These are phyloP conservation scores for Drosophila phalerata DNA, from an alignment of 2,888 invertebrate genomes.

Conservation along the genomic window DNA sequence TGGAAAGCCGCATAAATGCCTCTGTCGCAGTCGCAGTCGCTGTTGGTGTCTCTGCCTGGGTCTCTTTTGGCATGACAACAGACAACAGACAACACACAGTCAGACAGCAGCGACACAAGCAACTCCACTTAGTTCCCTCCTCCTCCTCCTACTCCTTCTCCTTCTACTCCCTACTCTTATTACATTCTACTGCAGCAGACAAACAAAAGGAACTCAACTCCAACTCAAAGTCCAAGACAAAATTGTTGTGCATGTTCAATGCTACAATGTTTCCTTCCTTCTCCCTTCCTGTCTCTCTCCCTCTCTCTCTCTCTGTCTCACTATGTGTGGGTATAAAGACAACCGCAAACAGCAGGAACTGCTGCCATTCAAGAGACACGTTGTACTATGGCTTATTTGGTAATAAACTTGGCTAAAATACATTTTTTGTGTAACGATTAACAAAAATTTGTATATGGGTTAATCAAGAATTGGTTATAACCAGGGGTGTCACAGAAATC, in stretches of 20 bases:
- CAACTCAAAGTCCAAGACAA: constrained; percentile 66
- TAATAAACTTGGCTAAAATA: too few species aligned
- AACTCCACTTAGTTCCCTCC: constrained; percentile 59
- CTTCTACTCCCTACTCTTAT: neutral
- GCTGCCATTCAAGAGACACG: too few species aligned
- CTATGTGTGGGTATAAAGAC: neutral
- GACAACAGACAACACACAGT: constrained; percentile 40
- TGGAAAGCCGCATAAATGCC: constrained; percentile 77
- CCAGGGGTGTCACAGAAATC: too few species aligned
- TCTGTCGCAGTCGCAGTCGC: constrained; percentile 16
- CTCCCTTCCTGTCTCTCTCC: neutral
- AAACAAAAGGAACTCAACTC: constrained; percentile 68
- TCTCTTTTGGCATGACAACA: constrained; percentile 58
- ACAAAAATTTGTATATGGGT: too few species aligned
- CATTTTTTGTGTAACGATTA: too few species aligned
- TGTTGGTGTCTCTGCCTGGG: neutral
- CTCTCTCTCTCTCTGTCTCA: neutral
- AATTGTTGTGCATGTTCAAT: constrained; percentile 72
- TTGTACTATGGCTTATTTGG: too few species aligned
- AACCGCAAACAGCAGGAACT: too few species aligned
- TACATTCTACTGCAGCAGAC: constrained; percentile 22
- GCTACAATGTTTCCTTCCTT: constrained; percentile 54
- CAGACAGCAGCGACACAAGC: constrained; percentile 43
- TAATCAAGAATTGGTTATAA: too few species aligned
- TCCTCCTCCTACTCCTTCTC: neutral